phyloP scores from a whole-genome alignment of 2,888 invertebrate genomes.

The Tetanocera ferruginea region DNA sequence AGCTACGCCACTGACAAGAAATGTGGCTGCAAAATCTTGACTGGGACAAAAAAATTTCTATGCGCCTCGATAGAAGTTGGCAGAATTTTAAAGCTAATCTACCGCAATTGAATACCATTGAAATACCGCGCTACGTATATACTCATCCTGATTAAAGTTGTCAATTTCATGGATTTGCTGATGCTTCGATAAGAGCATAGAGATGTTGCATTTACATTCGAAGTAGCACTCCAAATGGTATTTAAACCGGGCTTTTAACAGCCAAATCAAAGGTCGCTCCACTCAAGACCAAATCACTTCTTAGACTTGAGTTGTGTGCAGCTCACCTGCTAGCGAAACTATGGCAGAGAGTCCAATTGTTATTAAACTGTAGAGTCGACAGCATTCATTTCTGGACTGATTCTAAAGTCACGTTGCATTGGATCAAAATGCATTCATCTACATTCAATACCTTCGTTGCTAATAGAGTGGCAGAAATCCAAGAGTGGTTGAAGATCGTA shows the following conservation, averaged over 20 bases:
- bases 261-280: conserved; percentile 42
- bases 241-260: conserved; percentile 3
- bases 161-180: conserved; percentile 44
- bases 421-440: too few relatives aligned
- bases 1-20: too few relatives aligned
- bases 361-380: conserved; percentile 20
- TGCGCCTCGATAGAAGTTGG: background rate
- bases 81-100: background rate
- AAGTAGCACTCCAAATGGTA: background rate
- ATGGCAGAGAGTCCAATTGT: background rate
- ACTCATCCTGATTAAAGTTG: conserved; percentile 6
- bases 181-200: conserved; percentile 41
- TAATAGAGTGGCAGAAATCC: background rate
- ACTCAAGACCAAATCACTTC: conserved; percentile 37
- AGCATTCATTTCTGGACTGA: conserved; percentile 31
- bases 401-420: too few relatives aligned
- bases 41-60: background rate
- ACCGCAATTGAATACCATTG: background rate
- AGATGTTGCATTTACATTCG: conserved; percentile 20
- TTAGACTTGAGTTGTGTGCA: conserved; percentile 37
- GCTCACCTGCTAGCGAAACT: conserved; percentile 40
- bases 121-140: conserved; percentile 28
- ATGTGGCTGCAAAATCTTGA: conserved; percentile 3
- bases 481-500: background rate
- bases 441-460: too few relatives aligned